A percentile compares a stretch with the other conserved stretches of the same genome.
These are phyloP conservation scores for Saccostrea glomerata DNA, from an alignment of 1,140 invertebrate species.

Conservation along the genomic window DNA sequence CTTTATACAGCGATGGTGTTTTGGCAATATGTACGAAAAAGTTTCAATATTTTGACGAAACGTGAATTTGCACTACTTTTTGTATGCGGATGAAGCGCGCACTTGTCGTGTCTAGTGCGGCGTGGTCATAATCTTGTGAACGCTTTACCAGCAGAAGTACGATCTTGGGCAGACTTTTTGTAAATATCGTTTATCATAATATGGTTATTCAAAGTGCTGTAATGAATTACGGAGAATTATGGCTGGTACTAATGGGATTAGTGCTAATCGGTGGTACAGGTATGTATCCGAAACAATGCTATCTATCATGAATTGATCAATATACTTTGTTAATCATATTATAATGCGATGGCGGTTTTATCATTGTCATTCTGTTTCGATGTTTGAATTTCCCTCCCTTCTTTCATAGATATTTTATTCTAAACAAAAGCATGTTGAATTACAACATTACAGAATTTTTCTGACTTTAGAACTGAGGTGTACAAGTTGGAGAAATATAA, in stretches of 20 bases:
- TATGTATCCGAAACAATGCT: background rate
- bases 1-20: no score
- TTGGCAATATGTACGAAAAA: no score
- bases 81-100: background rate
- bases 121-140: conserved; percentile 24
- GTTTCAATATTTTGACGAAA: no score
- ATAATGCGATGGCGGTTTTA: background rate
- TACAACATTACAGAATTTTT: no score
- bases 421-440: no score
- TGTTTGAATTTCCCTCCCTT: background rate
- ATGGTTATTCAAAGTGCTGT: conserved; percentile 27
- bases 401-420: background rate
- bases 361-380: background rate
- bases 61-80: background rate
- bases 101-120: background rate
- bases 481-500: no score
- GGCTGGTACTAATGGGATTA: conserved; percentile 27
- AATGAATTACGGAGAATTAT: conserved; percentile 18
- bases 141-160: conserved; percentile 26
- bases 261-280: background rate
- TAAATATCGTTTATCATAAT: background rate
- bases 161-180: background rate
- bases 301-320: background rate
- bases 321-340: background rate
- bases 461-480: no score